Base-by-base conservation (phyloP, 1,140 invertebrate genomes). In the Grapholita molesta region DNA sequence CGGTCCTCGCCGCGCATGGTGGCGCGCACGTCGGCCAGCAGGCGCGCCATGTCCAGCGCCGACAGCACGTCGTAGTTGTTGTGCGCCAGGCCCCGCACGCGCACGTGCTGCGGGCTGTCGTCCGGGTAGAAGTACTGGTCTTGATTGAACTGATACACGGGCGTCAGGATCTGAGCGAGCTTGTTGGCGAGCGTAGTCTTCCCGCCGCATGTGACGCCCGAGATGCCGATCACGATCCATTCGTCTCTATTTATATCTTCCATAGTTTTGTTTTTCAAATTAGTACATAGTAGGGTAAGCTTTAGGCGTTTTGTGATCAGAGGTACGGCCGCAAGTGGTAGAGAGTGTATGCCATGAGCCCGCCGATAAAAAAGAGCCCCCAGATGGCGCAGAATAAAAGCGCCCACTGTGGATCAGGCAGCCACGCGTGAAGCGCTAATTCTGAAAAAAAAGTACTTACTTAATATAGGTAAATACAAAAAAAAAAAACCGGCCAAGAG, bases 1-100 rank as follows among this genome's bases (percentile, higher is more conserved):
- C 73, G 74, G 66, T 81, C 73, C n/a, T 73, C 72, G 0, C 84
- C 84, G 8, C 84, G 78, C 18, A 93, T 79, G 0, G 92, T 84
- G 1, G 92, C 74, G 15, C 90, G 23, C 4, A 96, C 77, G 78
- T 96, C 95, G 3, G 78, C 70, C 66, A 92, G 83, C 95, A 97
- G 96, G 74, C 90, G 92, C 0, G 95, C 89, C 95, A 97, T 97
- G 84, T 97, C 95, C 48, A 97, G 72, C 24, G 95, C 93, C 0
- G 94, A 93, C 18, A 97, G 74, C 2, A 96, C 84, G 74, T 97
- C 97, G 92, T 96, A 97, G 84, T 98, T 97, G 12, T 95, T 94
- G 71, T 96, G 95, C 74, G 95, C 94, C 8, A 97, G 73, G 64
- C 94, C 93, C 12, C 93, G 90, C 64, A 96, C 92, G 64, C 91